These are phyloP conservation scores for Ictalurus furcatus DNA, from an alignment of 2,113 vertebrate genomes.

Conservation along the genomic window DNA sequence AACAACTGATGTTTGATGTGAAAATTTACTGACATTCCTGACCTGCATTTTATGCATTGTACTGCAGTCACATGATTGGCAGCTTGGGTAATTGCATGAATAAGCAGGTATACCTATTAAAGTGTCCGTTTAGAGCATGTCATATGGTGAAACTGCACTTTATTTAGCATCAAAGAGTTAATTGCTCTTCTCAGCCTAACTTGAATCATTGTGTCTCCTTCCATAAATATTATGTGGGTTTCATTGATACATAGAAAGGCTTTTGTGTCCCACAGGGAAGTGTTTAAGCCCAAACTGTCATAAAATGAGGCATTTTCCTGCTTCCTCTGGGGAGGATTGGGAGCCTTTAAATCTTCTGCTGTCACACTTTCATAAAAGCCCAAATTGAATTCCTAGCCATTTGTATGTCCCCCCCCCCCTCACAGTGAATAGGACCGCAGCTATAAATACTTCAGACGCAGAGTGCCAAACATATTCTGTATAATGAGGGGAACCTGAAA, in stretches of 20 bases:
- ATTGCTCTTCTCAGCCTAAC: background rate
- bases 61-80: background rate
- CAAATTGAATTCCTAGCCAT: constrained; percentile 51
- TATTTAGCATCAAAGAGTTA: constrained; percentile 16
- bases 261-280: constrained; percentile 45
- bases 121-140: background rate
- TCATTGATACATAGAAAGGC: constrained; percentile 41
- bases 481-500: constrained; percentile 46
- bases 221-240: constrained; percentile 28
- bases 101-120: background rate
- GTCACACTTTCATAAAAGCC: constrained; percentile 53
- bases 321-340: constrained; percentile 40
- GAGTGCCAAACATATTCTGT: constrained; percentile 36
- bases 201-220: constrained; percentile 25
- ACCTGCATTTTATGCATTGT: background rate
- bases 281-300: constrained; percentile 37
- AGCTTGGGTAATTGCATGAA: background rate
- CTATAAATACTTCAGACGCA: constrained; percentile 53
- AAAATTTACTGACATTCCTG: background rate
- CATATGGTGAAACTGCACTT: background rate
- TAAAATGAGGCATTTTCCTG: constrained; percentile 37
- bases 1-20: background rate
- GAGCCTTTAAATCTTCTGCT: constrained; percentile 44
- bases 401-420: constrained; percentile 30
- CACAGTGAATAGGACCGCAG: constrained; percentile 25